phyloP scores from a whole-genome alignment of 1,140 invertebrate species.

The Probaryconus sp. region DNA sequence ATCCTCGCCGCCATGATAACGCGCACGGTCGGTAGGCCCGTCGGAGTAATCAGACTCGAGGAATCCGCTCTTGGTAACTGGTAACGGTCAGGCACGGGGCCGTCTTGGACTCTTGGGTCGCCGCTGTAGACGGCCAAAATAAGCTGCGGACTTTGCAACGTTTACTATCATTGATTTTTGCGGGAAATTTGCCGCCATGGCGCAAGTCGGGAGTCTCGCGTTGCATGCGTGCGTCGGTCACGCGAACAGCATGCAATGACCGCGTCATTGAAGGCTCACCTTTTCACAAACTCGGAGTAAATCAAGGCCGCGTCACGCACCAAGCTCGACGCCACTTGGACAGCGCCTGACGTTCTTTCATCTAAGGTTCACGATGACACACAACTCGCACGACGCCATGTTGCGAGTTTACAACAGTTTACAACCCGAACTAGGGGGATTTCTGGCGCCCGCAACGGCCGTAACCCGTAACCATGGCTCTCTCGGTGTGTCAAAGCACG shows the following conservation, averaged over 20 bases:
- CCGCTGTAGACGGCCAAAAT: neutral
- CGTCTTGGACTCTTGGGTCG: neutral
- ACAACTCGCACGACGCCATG: constrained; percentile 72
- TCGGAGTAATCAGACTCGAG: too few relatives aligned
- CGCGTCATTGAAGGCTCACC: constrained; percentile 40
- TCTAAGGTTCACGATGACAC: constrained; percentile 67
- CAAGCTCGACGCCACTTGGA: constrained; percentile 18
- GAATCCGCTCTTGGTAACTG: too few relatives aligned
- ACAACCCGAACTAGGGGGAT: constrained; percentile 21
- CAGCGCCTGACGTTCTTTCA: constrained; percentile 57
- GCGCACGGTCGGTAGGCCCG: constrained; percentile 14
- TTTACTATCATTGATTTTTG: constrained; percentile 55
- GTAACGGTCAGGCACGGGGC: neutral
- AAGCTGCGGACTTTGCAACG: constrained; percentile 14
- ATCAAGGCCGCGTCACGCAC: constrained; percentile 52
- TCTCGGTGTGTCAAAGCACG: too few relatives aligned
- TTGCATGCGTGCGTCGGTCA: neutral
- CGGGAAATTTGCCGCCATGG: constrained; percentile 72
- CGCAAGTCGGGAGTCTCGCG: constrained; percentile 46
- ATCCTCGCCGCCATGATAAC: constrained; percentile 67
- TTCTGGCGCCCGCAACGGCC: too few relatives aligned
- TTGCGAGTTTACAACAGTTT: constrained; percentile 55
- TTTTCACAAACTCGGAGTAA: constrained; percentile 28
- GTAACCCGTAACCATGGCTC: too few relatives aligned
- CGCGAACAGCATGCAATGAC: neutral